Percentiles rank a stretch among this genome's conserved stretches.
Evolutionary conservation across 2,888 invertebrate genomes (phyloP).

Genomic region (Ashinkailepas kermadecensis): DNA sequence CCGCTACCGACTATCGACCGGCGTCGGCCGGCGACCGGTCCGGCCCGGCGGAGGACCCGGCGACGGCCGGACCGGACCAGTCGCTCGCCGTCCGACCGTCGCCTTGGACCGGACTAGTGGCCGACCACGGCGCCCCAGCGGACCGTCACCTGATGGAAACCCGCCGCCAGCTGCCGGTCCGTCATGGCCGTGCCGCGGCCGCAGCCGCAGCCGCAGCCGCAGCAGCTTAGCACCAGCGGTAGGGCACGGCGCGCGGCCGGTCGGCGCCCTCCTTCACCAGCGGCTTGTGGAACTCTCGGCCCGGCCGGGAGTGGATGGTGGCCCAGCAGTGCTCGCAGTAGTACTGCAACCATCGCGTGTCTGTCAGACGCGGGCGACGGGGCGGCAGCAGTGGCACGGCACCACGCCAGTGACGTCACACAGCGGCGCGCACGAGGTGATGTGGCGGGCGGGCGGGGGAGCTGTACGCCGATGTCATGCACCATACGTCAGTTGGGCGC

Average conservation of each 20-base stretch:
- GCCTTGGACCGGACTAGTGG: too few relatives aligned
- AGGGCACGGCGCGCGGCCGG: conserved; percentile 88
- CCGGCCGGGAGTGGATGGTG: conserved; percentile 93
- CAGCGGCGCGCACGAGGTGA: background rate
- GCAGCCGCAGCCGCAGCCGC: too few relatives aligned
- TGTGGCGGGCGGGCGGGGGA: background rate
- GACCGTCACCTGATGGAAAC: too few relatives aligned
- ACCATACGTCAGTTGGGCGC: too few relatives aligned
- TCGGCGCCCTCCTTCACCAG: conserved; percentile 98
- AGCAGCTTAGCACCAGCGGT: conserved; percentile 66
- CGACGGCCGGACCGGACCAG: too few relatives aligned
- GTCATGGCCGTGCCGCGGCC: too few relatives aligned
- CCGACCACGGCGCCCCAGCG: too few relatives aligned
- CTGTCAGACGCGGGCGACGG: too few relatives aligned
- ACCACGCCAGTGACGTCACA: background rate
- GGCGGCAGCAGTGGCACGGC: background rate
- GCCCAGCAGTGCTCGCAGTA: conserved; percentile 99
- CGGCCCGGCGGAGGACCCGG: too few relatives aligned
- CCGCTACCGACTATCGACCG: background rate
- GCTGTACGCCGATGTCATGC: too few relatives aligned
- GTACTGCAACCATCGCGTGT: conserved; percentile 54
- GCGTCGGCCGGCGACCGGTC: background rate
- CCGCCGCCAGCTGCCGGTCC: too few relatives aligned
- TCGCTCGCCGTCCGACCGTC: too few relatives aligned
- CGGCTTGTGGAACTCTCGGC: conserved; percentile 98